These are phyloP conservation scores for Atta texana DNA, from an alignment of 1,140 invertebrate genomes.

Conservation along the genomic window DNA sequence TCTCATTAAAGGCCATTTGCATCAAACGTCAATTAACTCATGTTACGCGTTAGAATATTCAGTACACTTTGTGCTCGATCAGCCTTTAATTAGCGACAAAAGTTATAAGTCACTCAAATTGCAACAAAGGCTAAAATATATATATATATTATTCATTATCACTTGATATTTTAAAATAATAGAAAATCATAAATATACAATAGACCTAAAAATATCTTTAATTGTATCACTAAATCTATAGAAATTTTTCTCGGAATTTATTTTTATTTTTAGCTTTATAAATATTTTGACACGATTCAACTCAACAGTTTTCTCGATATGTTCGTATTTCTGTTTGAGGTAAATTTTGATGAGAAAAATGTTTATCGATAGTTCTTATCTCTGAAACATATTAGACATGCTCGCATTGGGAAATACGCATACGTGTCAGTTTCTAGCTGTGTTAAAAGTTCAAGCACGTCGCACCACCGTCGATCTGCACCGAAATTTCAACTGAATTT, in stretches of 20 bases:
- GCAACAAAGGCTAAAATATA: constrained; percentile 33
- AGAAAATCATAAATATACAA: not conserved
- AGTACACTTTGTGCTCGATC: constrained; percentile 50
- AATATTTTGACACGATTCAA: not conserved
- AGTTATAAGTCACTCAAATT: constrained; percentile 52
- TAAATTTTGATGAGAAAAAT: constrained; percentile 29
- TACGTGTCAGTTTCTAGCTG: constrained; percentile 16
- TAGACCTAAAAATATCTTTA: not conserved
- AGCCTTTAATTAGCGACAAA: constrained; percentile 59
- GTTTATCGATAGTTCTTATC: constrained; percentile 18
- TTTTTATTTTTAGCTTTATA: constrained; percentile 9
- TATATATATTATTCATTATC: not conserved
- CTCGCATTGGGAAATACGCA: constrained; percentile 1
- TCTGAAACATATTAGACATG: constrained; percentile 54
- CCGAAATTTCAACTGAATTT: constrained; percentile 74
- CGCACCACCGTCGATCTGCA: constrained; percentile 55
- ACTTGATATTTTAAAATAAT: not conserved
- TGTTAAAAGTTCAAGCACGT: constrained; percentile 66
- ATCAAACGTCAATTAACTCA: constrained; percentile 60
- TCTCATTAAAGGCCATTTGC: constrained; percentile 55
- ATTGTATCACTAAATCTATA: not conserved
- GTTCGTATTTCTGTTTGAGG: not conserved
- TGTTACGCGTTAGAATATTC: constrained; percentile 50
- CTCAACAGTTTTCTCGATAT: not conserved
- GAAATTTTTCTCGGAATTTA: not conserved